phyloP scores from a whole-genome alignment of 2,113 vertebrate genomes.

The Tonatia bakeri region DNA sequence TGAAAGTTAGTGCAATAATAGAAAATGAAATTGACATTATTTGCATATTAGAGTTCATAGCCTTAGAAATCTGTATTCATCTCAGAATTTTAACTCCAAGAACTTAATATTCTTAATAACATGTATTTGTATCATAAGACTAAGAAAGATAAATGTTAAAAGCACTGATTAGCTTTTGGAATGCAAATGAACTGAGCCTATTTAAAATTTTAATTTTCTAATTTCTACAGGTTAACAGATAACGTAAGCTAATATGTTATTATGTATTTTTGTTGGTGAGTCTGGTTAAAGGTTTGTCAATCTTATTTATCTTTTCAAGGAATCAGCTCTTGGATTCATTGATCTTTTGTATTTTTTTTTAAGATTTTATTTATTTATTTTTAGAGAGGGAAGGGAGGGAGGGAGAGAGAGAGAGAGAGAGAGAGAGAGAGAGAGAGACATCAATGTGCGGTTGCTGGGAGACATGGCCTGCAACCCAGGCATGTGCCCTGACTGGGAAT shows the following conservation, averaged over 20 bases:
- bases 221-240: background rate
- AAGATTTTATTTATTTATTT: too few relatives aligned
- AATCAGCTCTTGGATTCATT: too few relatives aligned
- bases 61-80: background rate
- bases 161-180: constrained; percentile 18
- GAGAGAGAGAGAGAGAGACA: too few relatives aligned
- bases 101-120: background rate
- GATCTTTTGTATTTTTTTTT: too few relatives aligned
- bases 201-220: background rate
- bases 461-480: too few relatives aligned
- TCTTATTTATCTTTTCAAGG: too few relatives aligned
- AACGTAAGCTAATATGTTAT: background rate
- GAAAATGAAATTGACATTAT: background rate
- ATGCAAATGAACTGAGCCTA: background rate
- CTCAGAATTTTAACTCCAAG: background rate
- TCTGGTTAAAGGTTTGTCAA: too few relatives aligned
- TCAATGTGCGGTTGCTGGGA: too few relatives aligned
- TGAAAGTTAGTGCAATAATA: background rate
- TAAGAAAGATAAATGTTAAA: constrained; percentile 19
- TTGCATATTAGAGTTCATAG: background rate
- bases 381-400: too few relatives aligned
- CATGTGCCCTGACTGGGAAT: too few relatives aligned
- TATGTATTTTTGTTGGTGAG: background rate
- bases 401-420: too few relatives aligned
- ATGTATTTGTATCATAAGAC: background rate